phyloP scores from a whole-genome alignment of 2,888 invertebrate species.

The Drosophila pseudotalamancana region DNA sequence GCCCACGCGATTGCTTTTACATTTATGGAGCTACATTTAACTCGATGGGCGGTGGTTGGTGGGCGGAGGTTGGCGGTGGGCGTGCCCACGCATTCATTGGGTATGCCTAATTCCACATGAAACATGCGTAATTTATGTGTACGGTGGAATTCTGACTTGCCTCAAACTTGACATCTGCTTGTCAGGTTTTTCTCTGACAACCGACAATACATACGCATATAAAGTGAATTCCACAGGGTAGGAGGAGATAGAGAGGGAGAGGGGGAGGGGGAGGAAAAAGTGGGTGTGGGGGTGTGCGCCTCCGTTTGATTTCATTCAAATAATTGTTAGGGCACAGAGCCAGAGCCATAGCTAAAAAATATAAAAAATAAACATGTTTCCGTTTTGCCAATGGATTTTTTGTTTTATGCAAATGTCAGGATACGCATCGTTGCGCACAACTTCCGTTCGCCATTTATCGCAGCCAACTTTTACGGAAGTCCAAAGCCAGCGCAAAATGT shows the following conservation, averaged over 20 bases:
- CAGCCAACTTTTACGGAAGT: slow-evolving; percentile 38
- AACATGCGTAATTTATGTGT: slow-evolving; percentile 59
- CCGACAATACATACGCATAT: slow-evolving; percentile 1
- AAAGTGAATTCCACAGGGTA: too few relatives aligned
- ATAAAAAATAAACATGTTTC: slow-evolving; percentile 59
- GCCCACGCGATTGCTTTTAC: slow-evolving; percentile 56
- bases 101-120: slow-evolving; percentile 40
- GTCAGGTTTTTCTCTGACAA: slow-evolving; percentile 33
- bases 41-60: neutral
- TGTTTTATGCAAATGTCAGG: slow-evolving; percentile 68
- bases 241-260: too few relatives aligned
- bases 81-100: slow-evolving; percentile 15
- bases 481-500: slow-evolving; percentile 23
- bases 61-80: neutral
- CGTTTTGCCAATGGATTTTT: slow-evolving; percentile 45
- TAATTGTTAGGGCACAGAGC: slow-evolving; percentile 41
- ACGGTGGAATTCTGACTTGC: slow-evolving; percentile 9
- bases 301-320: slow-evolving; percentile 40
- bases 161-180: slow-evolving; percentile 26
- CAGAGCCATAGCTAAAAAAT: slow-evolving; percentile 17
- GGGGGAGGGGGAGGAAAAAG: too few relatives aligned
- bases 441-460: slow-evolving; percentile 61
- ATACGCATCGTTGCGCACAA: slow-evolving; percentile 60
- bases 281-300: too few relatives aligned
- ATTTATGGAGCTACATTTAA: slow-evolving; percentile 38